Evolutionary conservation across 37 sponge, comb jelly and placozoan genomes (phyloP).

Genomic region (Amphimedon queenslandica): DNA sequence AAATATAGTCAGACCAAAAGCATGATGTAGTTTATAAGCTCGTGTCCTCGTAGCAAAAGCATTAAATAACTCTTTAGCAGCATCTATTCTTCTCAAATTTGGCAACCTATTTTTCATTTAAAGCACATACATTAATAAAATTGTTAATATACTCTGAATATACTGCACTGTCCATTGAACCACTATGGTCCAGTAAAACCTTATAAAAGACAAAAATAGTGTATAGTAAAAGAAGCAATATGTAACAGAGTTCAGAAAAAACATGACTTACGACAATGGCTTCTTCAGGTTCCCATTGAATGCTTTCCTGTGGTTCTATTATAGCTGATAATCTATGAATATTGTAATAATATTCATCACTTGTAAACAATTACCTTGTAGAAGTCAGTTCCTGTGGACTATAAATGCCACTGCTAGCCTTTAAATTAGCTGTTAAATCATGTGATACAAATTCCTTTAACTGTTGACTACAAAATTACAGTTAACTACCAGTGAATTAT

Average conservation of each 20-base stretch:
- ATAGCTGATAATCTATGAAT: background rate
- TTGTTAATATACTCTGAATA: slow-evolving; percentile 4
- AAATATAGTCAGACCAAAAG: slow-evolving; percentile 11
- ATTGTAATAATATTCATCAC: too few species aligned
- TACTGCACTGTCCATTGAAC: slow-evolving; percentile 5
- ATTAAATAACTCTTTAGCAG: slow-evolving; percentile 12
- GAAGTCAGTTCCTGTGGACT: too few species aligned
- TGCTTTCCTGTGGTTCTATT: background rate
- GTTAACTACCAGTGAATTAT: too few species aligned
- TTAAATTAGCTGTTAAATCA: too few species aligned
- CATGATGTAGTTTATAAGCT: slow-evolving; percentile 2
- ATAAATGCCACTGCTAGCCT: too few species aligned
- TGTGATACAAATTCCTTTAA: too few species aligned
- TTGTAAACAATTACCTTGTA: too few species aligned
- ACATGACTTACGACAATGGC: slow-evolving; percentile 13
- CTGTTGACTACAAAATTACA: too few species aligned
- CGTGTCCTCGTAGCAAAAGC: slow-evolving; percentile 6
- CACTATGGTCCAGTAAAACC: slow-evolving; percentile 20
- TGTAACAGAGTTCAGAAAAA: background rate
- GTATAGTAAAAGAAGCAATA: too few species aligned
- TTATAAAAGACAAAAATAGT: background rate
- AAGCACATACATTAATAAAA: background rate
- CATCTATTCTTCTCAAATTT: background rate
- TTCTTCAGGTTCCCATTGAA: slow-evolving; percentile 24
- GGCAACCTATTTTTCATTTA: background rate